Conservation (phyloP, 2,797 vertebrate species). For the Triplophysa bombifrons region DNA sequence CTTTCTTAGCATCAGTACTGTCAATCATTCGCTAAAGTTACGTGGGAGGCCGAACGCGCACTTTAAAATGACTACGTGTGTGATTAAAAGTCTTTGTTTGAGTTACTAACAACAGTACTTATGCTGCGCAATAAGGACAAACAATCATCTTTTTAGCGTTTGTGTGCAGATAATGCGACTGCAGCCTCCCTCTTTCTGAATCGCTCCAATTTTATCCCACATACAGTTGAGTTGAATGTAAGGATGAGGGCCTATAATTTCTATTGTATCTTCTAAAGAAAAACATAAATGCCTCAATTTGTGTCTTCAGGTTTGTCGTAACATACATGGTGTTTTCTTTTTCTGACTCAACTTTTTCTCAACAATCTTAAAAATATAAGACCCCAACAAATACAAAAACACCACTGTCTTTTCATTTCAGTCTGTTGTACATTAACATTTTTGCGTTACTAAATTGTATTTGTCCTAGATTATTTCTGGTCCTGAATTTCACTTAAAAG, state of each 20-base stretch:
- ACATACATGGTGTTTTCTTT: neutral
- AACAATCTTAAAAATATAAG: no score
- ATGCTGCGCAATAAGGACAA: neutral
- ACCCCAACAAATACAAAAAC: no score
- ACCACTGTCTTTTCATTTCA: no score
- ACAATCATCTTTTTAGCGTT: conserved; percentile 3
- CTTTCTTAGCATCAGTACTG: neutral
- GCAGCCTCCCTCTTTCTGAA: neutral
- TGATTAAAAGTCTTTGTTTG: conserved; percentile 13
- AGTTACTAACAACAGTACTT: conserved; percentile 19
- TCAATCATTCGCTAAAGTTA: conserved; percentile 29
- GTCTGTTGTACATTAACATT: no score
- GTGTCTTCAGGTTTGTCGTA: neutral
- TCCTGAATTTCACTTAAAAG: no score
- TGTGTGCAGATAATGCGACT: conserved; percentile 2
- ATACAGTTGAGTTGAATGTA: neutral
- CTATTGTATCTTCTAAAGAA: neutral
- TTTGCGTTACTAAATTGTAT: no score
- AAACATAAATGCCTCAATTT: neutral
- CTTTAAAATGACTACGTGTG: conserved; percentile 8
- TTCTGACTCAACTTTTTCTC: no score
- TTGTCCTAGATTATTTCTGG: no score
- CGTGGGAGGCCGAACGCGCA: conserved; percentile 1
- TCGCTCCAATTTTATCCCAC: neutral
- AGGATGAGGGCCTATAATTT: neutral